Conservation (phyloP, 2,888 invertebrate species). For the Siphonodentalium dalli region DNA sequence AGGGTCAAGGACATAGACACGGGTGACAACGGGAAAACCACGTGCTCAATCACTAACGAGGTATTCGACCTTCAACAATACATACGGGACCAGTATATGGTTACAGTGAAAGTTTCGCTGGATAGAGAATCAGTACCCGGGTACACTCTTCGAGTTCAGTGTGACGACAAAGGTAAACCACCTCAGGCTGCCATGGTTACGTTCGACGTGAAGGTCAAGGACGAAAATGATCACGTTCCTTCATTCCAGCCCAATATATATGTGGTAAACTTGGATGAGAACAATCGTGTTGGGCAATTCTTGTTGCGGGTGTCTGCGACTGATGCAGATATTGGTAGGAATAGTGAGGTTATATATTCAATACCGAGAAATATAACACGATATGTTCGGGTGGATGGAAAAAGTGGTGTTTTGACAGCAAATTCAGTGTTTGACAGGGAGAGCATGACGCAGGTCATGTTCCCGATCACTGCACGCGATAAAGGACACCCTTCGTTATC, state of each 20-base stretch:
- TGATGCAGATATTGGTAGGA: conserved; percentile 45
- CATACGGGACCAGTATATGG: conserved; percentile 43
- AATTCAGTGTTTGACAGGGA: conserved; percentile 47
- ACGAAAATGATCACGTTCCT: conserved; percentile 59
- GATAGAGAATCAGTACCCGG: conserved; percentile 47
- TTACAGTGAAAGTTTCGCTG: conserved; percentile 42
- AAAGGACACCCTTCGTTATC: conserved; percentile 39
- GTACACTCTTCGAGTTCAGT: conserved; percentile 47
- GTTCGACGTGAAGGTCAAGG: conserved; percentile 48
- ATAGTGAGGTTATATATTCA: conserved; percentile 40
- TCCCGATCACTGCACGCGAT: conserved; percentile 46
- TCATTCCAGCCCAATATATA: conserved; percentile 39
- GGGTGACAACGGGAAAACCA: conserved; percentile 50
- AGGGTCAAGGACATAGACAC: conserved; percentile 55
- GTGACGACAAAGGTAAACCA: conserved; percentile 52
- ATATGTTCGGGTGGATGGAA: conserved; percentile 38
- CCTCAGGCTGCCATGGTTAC: conserved; percentile 39
- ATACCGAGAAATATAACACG: conserved; percentile 36
- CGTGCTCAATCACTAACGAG: conserved; percentile 36
- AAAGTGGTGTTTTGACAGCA: conserved; percentile 40
- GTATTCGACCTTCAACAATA: conserved; percentile 43
- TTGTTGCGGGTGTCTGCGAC: conserved; percentile 46
- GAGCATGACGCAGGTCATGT: conserved; percentile 31
- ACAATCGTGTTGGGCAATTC: conserved; percentile 45
- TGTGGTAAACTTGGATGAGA: conserved; percentile 44